Evolutionary conservation across 2,888 invertebrate genomes (phyloP).

Genomic region (Alviniconcha strummeri): DNA sequence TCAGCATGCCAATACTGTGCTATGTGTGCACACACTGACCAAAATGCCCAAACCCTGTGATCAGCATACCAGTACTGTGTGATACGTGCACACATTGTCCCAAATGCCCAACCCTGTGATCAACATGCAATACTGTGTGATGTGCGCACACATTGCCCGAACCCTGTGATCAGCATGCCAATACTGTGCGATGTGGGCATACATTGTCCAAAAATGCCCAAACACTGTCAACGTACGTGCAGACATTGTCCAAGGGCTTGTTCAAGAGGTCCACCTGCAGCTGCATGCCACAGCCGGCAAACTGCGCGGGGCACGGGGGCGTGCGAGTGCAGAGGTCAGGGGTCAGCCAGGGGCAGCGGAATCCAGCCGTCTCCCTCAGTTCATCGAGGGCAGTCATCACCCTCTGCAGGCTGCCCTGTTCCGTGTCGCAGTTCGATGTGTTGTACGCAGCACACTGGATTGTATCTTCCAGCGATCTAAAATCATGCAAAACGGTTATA

Average conservation of each 20-base stretch:
- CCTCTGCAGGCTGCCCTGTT: conserved; percentile 25
- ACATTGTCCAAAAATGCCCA: no score
- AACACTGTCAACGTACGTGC: conserved; percentile 33
- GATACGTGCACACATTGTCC: no score
- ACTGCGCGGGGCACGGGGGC: conserved; percentile 33
- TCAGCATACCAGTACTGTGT: no score
- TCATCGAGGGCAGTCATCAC: conserved; percentile 26
- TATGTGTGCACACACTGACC: no score
- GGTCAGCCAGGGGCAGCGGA: conserved; percentile 38
- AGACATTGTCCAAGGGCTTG: conserved; percentile 28
- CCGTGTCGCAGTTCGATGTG: conserved; percentile 37
- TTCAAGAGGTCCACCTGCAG: conserved; percentile 37
- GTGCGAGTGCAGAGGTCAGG: conserved; percentile 35
- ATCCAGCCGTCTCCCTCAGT: conserved; percentile 21
- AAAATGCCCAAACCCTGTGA: no score
- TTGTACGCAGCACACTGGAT: conserved; percentile 41
- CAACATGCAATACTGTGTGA: no score
- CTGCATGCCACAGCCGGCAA: conserved; percentile 36
- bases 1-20: no score
- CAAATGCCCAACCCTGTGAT: no score
- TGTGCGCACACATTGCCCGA: no score
- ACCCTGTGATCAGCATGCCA: no score
- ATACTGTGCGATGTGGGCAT: no score
- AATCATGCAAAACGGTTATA: neutral
- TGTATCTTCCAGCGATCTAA: conserved; percentile 38